Conservation (phyloP, 35 echinoderm and acorn worm genomes). For the Ophiothrix spiculata region DNA sequence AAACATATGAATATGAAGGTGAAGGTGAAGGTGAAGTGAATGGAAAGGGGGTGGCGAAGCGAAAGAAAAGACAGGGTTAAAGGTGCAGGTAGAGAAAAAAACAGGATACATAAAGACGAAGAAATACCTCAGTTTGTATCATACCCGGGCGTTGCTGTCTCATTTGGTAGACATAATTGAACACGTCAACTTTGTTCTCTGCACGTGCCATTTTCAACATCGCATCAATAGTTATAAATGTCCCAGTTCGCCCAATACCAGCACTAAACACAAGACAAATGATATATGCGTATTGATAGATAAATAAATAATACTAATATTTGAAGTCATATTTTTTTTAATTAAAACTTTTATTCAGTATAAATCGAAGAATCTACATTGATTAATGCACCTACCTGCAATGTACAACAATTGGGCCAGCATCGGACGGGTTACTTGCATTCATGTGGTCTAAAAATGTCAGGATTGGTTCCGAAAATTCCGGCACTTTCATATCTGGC, state of each 20-base stretch:
- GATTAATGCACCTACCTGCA: no score
- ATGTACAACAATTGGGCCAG: conserved; percentile 35
- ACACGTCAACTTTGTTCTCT: conserved; percentile 50
- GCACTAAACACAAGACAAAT: conserved; percentile 56
- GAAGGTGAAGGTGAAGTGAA: not conserved
- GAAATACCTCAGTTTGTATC: conserved; percentile 65
- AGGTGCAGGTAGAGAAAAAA: no score
- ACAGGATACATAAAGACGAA: no score
- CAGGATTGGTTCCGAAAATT: conserved; percentile 29
- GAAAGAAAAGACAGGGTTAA: not conserved
- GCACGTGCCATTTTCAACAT: conserved; percentile 65
- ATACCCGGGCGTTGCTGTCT: conserved; percentile 54
- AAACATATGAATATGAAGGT: not conserved
- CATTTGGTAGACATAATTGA: conserved; percentile 66
- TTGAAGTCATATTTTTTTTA: no score
- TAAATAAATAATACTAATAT: no score
- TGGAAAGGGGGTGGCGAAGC: not conserved
- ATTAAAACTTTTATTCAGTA: no score
- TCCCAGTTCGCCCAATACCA: conserved; percentile 74
- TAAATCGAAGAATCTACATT: no score
- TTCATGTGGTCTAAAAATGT: conserved; percentile 28
- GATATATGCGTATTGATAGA: not conserved
- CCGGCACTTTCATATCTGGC: conserved; percentile 61
- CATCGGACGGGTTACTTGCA: not conserved
- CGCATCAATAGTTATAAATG: conserved; percentile 67